phyloP scores from a whole-genome alignment of 2,888 invertebrate genomes.

The Lymantria dispar region DNA sequence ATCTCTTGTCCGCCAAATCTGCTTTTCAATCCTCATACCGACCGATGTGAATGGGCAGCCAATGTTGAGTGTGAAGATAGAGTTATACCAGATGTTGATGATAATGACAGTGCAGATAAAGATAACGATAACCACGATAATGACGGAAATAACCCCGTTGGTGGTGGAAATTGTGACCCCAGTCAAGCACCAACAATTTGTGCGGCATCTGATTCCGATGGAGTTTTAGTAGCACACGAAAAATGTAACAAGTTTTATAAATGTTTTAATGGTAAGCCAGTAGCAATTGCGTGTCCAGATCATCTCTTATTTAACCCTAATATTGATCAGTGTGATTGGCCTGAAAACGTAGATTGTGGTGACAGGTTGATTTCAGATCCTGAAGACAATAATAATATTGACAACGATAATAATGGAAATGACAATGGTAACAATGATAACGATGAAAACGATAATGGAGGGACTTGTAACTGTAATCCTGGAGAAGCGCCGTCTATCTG shows the following conservation, averaged over 20 bases:
- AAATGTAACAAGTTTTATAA: constrained; percentile 49
- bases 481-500: constrained; percentile 40
- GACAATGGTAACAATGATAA: constrained; percentile 3
- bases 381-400: constrained; percentile 5
- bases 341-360: constrained; percentile 42
- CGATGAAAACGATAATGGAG: constrained; percentile 20
- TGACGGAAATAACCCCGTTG: not conserved
- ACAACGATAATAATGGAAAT: constrained; percentile 3
- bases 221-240: constrained; percentile 42
- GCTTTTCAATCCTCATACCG: constrained; percentile 31
- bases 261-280: constrained; percentile 36
- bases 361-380: constrained; percentile 31
- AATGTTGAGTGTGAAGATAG: constrained; percentile 38
- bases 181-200: constrained; percentile 32
- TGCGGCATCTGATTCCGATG: constrained; percentile 34
- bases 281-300: constrained; percentile 28
- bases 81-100: constrained; percentile 14
- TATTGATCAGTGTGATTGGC: constrained; percentile 44
- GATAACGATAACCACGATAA: not conserved
- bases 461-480: constrained; percentile 16
- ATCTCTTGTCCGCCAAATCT: constrained; percentile 18
- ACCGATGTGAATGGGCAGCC: constrained; percentile 34
- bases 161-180: not conserved
- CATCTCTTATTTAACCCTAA: constrained; percentile 39
- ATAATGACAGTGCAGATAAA: constrained; percentile 11